Evolutionary conservation across 2,113 vertebrate species (phyloP), one percentile per base, ranked within the genome.

Genomic region (Aegithalos caudatus): DNA sequence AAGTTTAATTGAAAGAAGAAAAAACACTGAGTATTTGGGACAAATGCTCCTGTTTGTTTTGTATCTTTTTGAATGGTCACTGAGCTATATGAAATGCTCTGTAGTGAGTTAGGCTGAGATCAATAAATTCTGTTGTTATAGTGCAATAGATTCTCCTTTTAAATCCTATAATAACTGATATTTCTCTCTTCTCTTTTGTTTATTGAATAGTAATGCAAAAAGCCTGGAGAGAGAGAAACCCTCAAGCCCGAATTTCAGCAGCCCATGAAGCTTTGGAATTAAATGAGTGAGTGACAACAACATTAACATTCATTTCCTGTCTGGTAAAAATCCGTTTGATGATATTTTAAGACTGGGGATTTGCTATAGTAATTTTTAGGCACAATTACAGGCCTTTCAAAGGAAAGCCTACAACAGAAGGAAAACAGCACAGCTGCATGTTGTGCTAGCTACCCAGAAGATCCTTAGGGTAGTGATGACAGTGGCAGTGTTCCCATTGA

Each of bases 191-290:
- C 79, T 81, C 88, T 42, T 85, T 94, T 93, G 85, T 97, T 92
- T 97, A 47, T 91, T 94, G 88, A 91, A 92, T 94, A 99, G 99
- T 99, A 95, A 99, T 99, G 99, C 99, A 99, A 94, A 99, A 99
- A 98, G 99, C 99, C 37, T 99, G 99, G 99, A 98, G 99, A 97
- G 99, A 99, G 97, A 99, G 99, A 97, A 99, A 99, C 88, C 99
- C 99, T 20, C 99, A 99, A 98, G 99, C 99, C 91, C 98, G 99
- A 79, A 99, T 99, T 98, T 99, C 99, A 81, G 99, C 99, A 80
- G 99, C 99, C 60, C 99, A 99, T 22, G 99, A 99, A 98, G 99
- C 99, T 86, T 98, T 99, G 97, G 99, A 99, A 96, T 98, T 99
- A 67, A 99, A 99, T 95, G 99, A 99, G 99, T 99, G 98, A 98